Evolutionary conservation across 2,888 invertebrate species (phyloP).

Genomic region (Drosophila nigritarsus): DNA sequence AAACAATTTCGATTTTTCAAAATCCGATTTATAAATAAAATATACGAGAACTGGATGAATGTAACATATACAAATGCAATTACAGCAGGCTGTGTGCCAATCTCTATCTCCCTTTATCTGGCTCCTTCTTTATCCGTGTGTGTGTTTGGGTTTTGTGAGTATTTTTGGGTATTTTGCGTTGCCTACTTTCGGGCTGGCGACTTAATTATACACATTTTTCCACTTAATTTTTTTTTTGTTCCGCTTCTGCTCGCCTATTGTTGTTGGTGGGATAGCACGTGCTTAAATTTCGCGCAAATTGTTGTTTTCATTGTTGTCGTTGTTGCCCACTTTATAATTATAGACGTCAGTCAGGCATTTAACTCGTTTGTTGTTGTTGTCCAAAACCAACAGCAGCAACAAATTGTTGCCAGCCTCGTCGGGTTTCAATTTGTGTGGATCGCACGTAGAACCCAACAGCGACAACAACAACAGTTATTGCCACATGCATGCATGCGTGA

Average conservation of each 20-base stretch:
- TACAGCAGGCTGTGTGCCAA: slow-evolving; percentile 4
- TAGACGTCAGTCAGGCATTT: slow-evolving; percentile 81
- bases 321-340: slow-evolving; percentile 72
- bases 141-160: not conserved
- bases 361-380: slow-evolving; percentile 66
- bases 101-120: not conserved
- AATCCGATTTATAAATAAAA: slow-evolving; percentile 40
- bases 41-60: slow-evolving; percentile 3
- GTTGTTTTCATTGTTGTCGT: slow-evolving; percentile 46
- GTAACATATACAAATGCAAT: slow-evolving; percentile 20
- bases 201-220: slow-evolving; percentile 74
- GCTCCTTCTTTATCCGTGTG: not conserved
- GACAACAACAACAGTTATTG: slow-evolving; percentile 19
- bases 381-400: slow-evolving; percentile 34
- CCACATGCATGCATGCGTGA: slow-evolving; percentile 22
- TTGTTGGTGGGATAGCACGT: slow-evolving; percentile 39
- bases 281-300: slow-evolving; percentile 62
- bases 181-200: slow-evolving; percentile 68
- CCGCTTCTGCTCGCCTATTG: slow-evolving; percentile 6
- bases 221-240: slow-evolving; percentile 57
- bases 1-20: slow-evolving; percentile 16
- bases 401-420: slow-evolving; percentile 63
- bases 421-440: slow-evolving; percentile 73
- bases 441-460: slow-evolving; percentile 58
- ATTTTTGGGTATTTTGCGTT: slow-evolving; percentile 46